Conservation (phyloP, 2,888 invertebrate species). For the Drosophila borborema region DNA sequence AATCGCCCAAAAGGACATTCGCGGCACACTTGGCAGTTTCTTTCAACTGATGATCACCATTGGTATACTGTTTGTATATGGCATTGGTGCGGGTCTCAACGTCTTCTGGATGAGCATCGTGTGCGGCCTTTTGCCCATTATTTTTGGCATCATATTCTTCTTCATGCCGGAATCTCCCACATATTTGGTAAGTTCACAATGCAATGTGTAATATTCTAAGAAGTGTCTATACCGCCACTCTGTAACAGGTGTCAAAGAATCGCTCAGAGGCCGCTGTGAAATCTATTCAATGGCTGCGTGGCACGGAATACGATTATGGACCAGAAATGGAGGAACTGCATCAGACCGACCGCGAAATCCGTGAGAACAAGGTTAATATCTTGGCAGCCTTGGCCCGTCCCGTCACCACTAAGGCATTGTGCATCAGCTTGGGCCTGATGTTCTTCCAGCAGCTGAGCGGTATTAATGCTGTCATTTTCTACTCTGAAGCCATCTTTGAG, state of each 20-base stretch:
- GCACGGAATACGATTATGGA: constrained; percentile 89
- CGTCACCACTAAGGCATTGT: constrained; percentile 88
- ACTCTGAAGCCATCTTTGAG: constrained; percentile 90
- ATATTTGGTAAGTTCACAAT: constrained; percentile 86
- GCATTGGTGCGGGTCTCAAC: constrained; percentile 86
- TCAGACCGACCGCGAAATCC: constrained; percentile 86
- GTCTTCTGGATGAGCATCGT: constrained; percentile 82
- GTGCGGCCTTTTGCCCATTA: constrained; percentile 86
- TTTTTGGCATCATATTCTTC: constrained; percentile 90
- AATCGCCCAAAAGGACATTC: constrained; percentile 92
- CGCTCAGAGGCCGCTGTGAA: constrained; percentile 88
- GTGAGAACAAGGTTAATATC: constrained; percentile 87
- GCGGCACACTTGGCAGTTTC: constrained; percentile 94
- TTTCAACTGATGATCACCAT: constrained; percentile 94
- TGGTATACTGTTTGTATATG: constrained; percentile 92
- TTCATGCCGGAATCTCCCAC: constrained; percentile 96
- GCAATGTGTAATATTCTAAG: background rate
- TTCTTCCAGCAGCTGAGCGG: constrained; percentile 95
- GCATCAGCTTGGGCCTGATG: constrained; percentile 93
- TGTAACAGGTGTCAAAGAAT: constrained; percentile 85
- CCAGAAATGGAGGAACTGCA: constrained; percentile 88
- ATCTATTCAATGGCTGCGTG: constrained; percentile 91
- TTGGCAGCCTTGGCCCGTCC: constrained; percentile 87
- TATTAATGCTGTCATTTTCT: constrained; percentile 93
- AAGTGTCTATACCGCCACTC: background rate